Evolutionary conservation across 2,888 invertebrate species (phyloP), one percentile per base, ranked within the genome.

Genomic region (Caenorhabditis sp.): DNA sequence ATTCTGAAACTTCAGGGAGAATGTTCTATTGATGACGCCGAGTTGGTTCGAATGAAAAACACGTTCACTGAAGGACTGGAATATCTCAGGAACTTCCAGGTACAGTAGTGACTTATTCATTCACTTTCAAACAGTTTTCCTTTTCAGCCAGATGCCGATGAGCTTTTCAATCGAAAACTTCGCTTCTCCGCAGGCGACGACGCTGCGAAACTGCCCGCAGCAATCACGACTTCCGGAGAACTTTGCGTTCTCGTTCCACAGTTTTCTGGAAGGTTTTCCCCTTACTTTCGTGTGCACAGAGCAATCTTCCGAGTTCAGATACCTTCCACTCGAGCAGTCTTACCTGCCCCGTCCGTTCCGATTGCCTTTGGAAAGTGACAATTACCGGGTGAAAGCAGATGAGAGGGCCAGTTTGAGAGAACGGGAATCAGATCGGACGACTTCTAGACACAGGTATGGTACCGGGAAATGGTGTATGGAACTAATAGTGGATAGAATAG

Each of bases 41-140:
- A 96, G 43, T 66, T 89, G 81, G 94, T 96, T 92, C 95, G 95
- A 89, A 94, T 95, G 70, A 97, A 97, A 91, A 95, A 96, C 91
- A 95, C 96, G 80, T 96, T 96, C 91, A 91, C 95, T 22, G 95
- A 95, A 90, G 96, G 96, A 15, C 94, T 97, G 52, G 96, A 97
- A 89, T 96, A 96, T 90, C 93, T 97, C 83, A 92, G 91, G 48
- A 95, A 95, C 91, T 96, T 95, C 89, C 95, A 96, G 90, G 94
- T 95, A 37, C 27, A 11, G 26, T n/a, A n/a, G n/a, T 4, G 5
- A 24, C n/a, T n/a, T 20, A 20, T 7, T 3, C 20, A 20, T 45
- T 6, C 24, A n/a, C 15, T 26, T 26, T 24, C 15, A 26, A 17
- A n/a, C n/a, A n/a, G n/a, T n/a, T n/a, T n/a, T n/a, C n/a, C n/a